Percentiles rank a stretch among this genome's conserved stretches.
These are phyloP conservation scores for Pseudochirops cupreus DNA, from an alignment of 2,797 vertebrate genomes.

Conservation along the genomic window DNA sequence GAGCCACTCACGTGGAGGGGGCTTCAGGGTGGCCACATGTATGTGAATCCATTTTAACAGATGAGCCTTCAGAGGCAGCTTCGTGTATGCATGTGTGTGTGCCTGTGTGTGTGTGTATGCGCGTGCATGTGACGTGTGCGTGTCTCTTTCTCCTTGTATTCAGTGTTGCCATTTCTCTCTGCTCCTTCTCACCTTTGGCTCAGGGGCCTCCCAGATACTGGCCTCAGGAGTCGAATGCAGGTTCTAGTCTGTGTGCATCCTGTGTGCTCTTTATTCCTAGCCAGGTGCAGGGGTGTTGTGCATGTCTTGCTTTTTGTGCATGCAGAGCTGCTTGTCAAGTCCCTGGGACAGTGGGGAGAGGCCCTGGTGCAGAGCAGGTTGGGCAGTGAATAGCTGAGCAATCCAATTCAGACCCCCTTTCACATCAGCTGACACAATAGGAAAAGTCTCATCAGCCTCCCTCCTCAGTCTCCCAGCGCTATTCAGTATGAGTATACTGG, in stretches of 20 bases:
- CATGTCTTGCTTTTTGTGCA: conserved; percentile 83
- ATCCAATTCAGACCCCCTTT: background rate
- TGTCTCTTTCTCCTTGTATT: conserved; percentile 1
- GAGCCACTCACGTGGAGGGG: conserved; percentile 63
- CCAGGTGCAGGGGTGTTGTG: conserved; percentile 74
- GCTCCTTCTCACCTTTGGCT: conserved; percentile 40
- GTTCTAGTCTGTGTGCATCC: conserved; percentile 59
- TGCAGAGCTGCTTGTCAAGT: conserved; percentile 77
- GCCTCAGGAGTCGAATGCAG: conserved; percentile 41
- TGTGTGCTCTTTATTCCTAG: conserved; percentile 63
- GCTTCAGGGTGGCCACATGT: conserved; percentile 53
- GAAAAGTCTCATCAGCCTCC: conserved; percentile 68
- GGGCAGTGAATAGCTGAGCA: conserved; percentile 48
- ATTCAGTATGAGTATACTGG: conserved; percentile 70
- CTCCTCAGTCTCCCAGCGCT: conserved; percentile 68
- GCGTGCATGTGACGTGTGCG: background rate
- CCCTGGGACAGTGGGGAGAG: conserved; percentile 41
- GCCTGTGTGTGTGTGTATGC: conserved; percentile 36
- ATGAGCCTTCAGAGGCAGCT: conserved; percentile 54
- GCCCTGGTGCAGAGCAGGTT: conserved; percentile 65
- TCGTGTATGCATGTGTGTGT: background rate
- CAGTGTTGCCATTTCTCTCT: conserved; percentile 64
- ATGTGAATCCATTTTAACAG: conserved; percentile 45
- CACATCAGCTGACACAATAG: conserved; percentile 63
- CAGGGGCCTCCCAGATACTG: conserved; percentile 68